Evolutionary conservation across 2,797 vertebrate species (phyloP).

Genomic region (Ptychadena robeensis): DNA sequence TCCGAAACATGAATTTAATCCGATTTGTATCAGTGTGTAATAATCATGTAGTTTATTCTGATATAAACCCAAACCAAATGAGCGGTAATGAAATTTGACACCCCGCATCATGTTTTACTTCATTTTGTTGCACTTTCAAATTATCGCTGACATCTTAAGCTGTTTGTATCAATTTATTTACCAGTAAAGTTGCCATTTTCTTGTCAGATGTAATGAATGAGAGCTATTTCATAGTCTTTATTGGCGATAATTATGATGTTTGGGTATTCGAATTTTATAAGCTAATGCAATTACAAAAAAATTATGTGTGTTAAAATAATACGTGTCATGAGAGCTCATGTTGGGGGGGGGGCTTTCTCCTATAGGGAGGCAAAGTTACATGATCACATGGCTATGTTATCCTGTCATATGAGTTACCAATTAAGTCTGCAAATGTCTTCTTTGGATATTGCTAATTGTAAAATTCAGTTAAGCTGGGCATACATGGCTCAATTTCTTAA

Average conservation of each 20-base stretch:
- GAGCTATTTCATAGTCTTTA: background rate
- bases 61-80: constrained; percentile 38
- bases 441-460: too few species aligned
- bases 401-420: too few species aligned
- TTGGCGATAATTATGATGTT: background rate
- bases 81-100: constrained; percentile 29
- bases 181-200: constrained; percentile 28
- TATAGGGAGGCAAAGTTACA: too few species aligned
- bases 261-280: too few species aligned
- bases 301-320: too few species aligned
- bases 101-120: background rate
- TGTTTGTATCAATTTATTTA: constrained; percentile 30
- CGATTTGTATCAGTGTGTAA: constrained; percentile 27
- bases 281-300: too few species aligned
- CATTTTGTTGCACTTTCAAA: constrained; percentile 23
- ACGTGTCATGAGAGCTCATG: too few species aligned
- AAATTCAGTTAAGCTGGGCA: too few species aligned
- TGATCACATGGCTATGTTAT: too few species aligned
- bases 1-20: background rate
- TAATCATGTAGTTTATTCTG: constrained; percentile 23
- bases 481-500: too few species aligned
- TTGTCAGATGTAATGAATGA: constrained; percentile 37
- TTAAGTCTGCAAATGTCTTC: too few species aligned
- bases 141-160: constrained; percentile 31
- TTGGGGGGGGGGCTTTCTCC: too few species aligned